Percentiles rank a stretch among this genome's conserved stretches.
Evolutionary conservation across 2,797 vertebrate species (phyloP).

Genomic region (Dromococcyx pavoninus): DNA sequence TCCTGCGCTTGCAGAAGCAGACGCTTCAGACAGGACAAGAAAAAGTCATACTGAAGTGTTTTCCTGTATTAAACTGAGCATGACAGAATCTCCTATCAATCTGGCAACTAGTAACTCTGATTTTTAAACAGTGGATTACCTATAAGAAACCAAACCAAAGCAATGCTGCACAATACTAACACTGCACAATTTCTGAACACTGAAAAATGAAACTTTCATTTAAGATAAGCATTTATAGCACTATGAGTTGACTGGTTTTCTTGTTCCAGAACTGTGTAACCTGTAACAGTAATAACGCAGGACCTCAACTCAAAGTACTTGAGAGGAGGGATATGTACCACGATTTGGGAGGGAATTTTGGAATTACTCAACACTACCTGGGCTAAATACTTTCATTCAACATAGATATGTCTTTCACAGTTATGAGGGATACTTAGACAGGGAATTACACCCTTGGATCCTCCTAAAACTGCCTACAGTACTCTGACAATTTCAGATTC

Average conservation of each 20-base stretch:
- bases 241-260: background rate
- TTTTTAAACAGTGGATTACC: constrained; percentile 16
- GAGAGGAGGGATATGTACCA: background rate
- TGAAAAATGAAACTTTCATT: background rate
- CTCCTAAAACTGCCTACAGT: background rate
- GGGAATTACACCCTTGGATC: background rate
- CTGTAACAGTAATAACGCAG: background rate
- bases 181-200: constrained; percentile 7
- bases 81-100: background rate
- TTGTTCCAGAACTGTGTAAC: background rate
- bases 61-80: background rate
- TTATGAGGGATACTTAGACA: background rate
- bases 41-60: background rate
- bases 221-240: background rate
- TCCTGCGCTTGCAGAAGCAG: background rate
- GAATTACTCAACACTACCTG: background rate
- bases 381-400: background rate
- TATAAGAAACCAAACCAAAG: constrained; percentile 4
- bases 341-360: background rate
- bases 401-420: background rate
- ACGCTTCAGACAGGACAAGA: background rate
- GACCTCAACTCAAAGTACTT: background rate
- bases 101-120: background rate
- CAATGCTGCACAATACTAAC: background rate
- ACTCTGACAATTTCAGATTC: background rate